Evolutionary conservation across 1,140 invertebrate species (phyloP), one percentile per base, ranked within the genome.

Genomic region (Vanessa tameamea): DNA sequence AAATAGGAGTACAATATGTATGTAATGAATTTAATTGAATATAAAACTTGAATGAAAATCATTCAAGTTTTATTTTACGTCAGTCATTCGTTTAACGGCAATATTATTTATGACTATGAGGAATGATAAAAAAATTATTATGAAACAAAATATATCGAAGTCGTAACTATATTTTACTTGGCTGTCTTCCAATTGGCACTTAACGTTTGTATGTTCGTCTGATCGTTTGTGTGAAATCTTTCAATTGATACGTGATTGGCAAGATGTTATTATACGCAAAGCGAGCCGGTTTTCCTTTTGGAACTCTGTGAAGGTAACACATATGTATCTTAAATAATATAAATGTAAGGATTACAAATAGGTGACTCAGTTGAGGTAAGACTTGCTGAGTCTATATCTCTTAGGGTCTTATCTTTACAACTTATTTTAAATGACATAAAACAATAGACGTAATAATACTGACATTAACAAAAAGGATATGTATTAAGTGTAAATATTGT

Each of bases 61-160:
- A 20, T 20, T 20, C 20, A 20, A 20, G 20, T 20, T 20, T 20
- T 20, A 20, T 20, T 20, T 20, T 20, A 20, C 20, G 20, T 20
- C 20, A 20, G 0, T 20, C 20, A 53, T 53, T 55, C 47, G 47
- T 23, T 51, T 37, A 2, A 55, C 53, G 5, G 23, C 53, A 8
- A 57, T 57, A 68, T 47, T 68, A 68, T 68, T 68, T 68, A 59
- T 20, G 20, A 20, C 20, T 20, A 20, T 67, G 20, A 11, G 13
- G 37, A 68, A 55, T 68, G 55, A 55, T 68, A 68, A 68, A 57
- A n/a, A 23, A 47, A 59, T 68, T 68, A 68, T 68, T 47, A 55
- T 68, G 57, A 68, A 68, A 68, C 37, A 57, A 51, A 55, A 50
- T 67, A 23, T 57, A 57, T 68, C 37, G 66, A 68, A 68, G 31